Evolutionary conservation across 2,888 invertebrate genomes (phyloP).

Genomic region (Caenorhabditis macrosperma): DNA sequence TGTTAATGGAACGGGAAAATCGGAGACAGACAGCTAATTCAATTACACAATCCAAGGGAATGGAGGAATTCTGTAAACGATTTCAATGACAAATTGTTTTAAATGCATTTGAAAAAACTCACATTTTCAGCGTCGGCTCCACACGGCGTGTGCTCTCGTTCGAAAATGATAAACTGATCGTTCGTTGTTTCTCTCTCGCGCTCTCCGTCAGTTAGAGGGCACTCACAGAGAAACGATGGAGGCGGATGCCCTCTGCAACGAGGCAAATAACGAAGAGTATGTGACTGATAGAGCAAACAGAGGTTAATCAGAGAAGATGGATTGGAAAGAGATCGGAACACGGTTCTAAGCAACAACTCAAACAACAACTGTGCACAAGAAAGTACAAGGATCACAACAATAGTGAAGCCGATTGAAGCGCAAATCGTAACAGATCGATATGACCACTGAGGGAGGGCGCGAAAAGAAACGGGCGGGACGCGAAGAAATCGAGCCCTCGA

Average conservation of each 20-base stretch:
- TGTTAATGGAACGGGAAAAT: constrained; percentile 25
- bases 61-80: constrained; percentile 27
- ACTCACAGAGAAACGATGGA: constrained; percentile 24
- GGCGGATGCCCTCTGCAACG: constrained; percentile 15
- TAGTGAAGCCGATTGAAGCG: neutral
- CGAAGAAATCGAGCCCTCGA: constrained; percentile 12
- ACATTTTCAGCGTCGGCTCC: neutral
- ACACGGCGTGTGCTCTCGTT: constrained; percentile 20
- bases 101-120: constrained; percentile 18
- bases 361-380: neutral
- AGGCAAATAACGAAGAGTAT: constrained; percentile 17
- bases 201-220: constrained; percentile 9
- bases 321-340: neutral
- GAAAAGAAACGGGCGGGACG: constrained; percentile 9
- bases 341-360: constrained; percentile 20
- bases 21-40: constrained; percentile 22
- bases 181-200: constrained; percentile 21
- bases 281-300: constrained; percentile 23
- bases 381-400: constrained; percentile 7
- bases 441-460: constrained; percentile 15
- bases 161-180: constrained; percentile 42
- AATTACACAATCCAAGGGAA: constrained; percentile 10
- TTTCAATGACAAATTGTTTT: no score
- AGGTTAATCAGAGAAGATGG: neutral
- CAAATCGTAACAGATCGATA: neutral